Evolutionary conservation across 2,888 invertebrate species (phyloP).

Genomic region (Polymixis flavicincta): DNA sequence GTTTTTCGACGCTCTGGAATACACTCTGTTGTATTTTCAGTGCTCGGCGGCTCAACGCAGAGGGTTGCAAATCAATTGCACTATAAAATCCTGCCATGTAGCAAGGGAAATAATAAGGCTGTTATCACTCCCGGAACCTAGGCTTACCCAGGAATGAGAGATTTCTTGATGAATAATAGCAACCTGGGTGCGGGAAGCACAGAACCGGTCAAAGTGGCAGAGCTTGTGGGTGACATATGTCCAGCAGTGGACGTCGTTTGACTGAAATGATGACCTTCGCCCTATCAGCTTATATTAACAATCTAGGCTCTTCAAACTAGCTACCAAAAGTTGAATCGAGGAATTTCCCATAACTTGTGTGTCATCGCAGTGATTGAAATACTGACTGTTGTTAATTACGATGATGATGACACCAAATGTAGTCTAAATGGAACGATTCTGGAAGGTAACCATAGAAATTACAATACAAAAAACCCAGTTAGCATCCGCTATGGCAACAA

Average conservation of each 20-base stretch:
- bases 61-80: too few relatives aligned
- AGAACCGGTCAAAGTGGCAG: too few relatives aligned
- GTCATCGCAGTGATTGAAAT: neutral
- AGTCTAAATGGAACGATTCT: neutral
- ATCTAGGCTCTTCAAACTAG: neutral
- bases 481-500: slow-evolving; percentile 14
- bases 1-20: too few relatives aligned
- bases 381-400: neutral
- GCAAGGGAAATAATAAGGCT: too few relatives aligned
- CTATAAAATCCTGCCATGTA: neutral
- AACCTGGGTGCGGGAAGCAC: too few relatives aligned
- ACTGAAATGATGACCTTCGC: too few relatives aligned
- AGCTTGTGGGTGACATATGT: too few relatives aligned
- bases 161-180: neutral
- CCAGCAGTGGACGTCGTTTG: too few relatives aligned
- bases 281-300: too few relatives aligned
- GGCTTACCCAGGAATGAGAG: neutral
- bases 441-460: neutral
- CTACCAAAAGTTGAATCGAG: too few relatives aligned
- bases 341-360: neutral
- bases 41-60: too few relatives aligned
- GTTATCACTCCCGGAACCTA: neutral
- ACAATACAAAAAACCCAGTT: slow-evolving; percentile 16
- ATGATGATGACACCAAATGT: neutral
- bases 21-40: too few relatives aligned